These are phyloP conservation scores for Brachyptera putata DNA, from an alignment of 2,888 invertebrate species.

Conservation along the genomic window DNA sequence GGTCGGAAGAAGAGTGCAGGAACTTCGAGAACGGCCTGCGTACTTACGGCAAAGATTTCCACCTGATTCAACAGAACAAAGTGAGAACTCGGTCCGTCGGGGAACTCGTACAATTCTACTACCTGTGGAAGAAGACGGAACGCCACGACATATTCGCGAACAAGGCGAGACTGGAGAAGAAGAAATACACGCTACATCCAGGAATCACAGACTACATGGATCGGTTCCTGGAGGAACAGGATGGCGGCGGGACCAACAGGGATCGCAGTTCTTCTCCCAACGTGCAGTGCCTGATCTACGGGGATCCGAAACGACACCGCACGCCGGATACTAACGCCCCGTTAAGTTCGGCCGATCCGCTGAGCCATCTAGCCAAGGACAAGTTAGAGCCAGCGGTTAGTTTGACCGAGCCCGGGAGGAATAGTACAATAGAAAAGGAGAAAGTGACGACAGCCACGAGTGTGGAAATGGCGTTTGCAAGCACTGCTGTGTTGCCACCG, in stretches of 20 bases:
- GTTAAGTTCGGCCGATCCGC: too few relatives aligned
- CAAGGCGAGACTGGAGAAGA: slow-evolving; percentile 84
- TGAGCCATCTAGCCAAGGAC: slow-evolving; percentile 36
- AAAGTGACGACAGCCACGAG: slow-evolving; percentile 6
- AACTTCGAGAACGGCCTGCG: slow-evolving; percentile 95
- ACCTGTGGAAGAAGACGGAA: slow-evolving; percentile 95
- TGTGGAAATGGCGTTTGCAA: slow-evolving; percentile 31
- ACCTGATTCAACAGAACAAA: slow-evolving; percentile 88
- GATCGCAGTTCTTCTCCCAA: slow-evolving; percentile 70
- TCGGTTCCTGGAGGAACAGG: slow-evolving; percentile 83
- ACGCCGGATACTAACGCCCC: too few relatives aligned
- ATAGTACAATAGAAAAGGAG: neutral
- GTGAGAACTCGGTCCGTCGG: slow-evolving; percentile 90
- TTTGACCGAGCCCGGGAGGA: slow-evolving; percentile 33
- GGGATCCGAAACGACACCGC: slow-evolving; percentile 45
- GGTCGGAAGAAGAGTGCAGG: slow-evolving; percentile 96
- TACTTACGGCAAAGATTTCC: slow-evolving; percentile 93
- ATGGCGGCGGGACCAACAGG: slow-evolving; percentile 50
- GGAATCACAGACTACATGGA: slow-evolving; percentile 94
- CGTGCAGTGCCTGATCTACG: slow-evolving; percentile 50
- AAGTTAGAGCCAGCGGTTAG: slow-evolving; percentile 36
- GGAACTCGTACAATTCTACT: slow-evolving; percentile 89
- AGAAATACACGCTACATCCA: slow-evolving; percentile 87
- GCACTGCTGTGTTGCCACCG: slow-evolving; percentile 27
- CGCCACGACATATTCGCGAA: slow-evolving; percentile 87